Evolutionary conservation across 2,888 invertebrate species (phyloP).

Genomic region (Orthosia gracilis): DNA sequence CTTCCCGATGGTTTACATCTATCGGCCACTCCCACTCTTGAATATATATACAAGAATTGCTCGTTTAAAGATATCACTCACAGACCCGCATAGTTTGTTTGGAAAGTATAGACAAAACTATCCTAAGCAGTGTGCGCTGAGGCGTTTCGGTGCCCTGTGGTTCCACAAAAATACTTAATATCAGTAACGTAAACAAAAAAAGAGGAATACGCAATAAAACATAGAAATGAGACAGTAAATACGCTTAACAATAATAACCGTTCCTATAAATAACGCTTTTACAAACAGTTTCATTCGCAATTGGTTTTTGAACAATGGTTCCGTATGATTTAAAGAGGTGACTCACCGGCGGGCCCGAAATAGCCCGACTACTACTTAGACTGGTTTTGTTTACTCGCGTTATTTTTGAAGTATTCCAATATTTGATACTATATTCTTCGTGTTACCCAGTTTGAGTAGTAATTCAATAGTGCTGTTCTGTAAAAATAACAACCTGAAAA

Average conservation of each 20-base stretch:
- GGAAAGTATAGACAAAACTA: too few relatives aligned
- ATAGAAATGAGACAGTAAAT: conserved; percentile 42
- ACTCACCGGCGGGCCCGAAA: conserved; percentile 41
- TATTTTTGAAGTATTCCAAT: conserved; percentile 29
- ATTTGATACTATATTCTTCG: conserved; percentile 7
- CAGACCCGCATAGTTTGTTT: too few relatives aligned
- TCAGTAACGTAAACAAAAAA: conserved; percentile 29
- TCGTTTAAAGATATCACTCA: too few relatives aligned
- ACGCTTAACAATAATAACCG: conserved; percentile 43
- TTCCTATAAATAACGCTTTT: conserved; percentile 49
- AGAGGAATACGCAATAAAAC: conserved; percentile 26
- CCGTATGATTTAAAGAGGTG: conserved; percentile 50
- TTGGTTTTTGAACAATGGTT: conserved; percentile 52
- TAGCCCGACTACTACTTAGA: conserved; percentile 20
- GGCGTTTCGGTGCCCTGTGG: neutral
- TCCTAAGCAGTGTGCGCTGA: too few relatives aligned
- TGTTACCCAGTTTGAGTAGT: too few relatives aligned
- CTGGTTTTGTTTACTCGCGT: conserved; percentile 10
- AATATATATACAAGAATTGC: too few relatives aligned
- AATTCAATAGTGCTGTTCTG: too few relatives aligned
- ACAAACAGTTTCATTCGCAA: conserved; percentile 49
- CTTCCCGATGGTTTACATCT: too few relatives aligned
- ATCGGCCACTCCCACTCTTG: too few relatives aligned
- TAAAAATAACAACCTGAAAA: too few relatives aligned
- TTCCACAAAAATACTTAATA: conserved; percentile 12